Percentiles rank a stretch among this genome's conserved stretches.
Conservation (phyloP, 2,888 invertebrate species). For the Sinohyriopsis cumingii region DNA sequence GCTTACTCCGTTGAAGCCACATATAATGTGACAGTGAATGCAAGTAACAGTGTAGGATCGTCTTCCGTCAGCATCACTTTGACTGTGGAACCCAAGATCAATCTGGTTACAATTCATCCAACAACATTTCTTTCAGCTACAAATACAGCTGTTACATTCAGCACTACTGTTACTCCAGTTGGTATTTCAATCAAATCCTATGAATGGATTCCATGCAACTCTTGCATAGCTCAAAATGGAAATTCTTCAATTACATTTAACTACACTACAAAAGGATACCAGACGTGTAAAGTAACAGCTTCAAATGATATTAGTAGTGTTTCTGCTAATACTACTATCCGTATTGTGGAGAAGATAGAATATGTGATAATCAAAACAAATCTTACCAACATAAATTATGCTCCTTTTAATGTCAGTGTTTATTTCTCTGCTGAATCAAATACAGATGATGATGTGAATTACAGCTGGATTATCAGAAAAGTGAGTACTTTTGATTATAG, state of each 20-base stretch:
- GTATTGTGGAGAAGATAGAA: too few species aligned
- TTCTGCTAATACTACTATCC: neutral
- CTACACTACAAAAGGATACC: conserved; percentile 21
- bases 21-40: conserved; percentile 35
- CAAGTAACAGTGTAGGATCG: conserved; percentile 22
- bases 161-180: conserved; percentile 10
- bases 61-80: neutral
- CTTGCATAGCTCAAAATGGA: neutral
- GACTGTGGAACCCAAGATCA: too few species aligned
- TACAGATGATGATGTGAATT: conserved; percentile 3
- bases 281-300: conserved; percentile 28
- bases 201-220: too few species aligned
- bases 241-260: conserved; percentile 9
- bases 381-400: too few species aligned
- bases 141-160: conserved; percentile 10
- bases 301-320: conserved; percentile 32
- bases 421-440: too few species aligned
- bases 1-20: conserved; percentile 19
- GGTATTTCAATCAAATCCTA: conserved; percentile 4
- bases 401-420: too few species aligned
- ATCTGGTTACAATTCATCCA: neutral
- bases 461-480: conserved; percentile 7
- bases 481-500: too few species aligned
- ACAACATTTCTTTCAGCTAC: neutral
- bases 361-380: too few species aligned